These are phyloP conservation scores for Eurystomus glaucurus DNA, from an alignment of 2,797 vertebrate species.

Conservation along the genomic window DNA sequence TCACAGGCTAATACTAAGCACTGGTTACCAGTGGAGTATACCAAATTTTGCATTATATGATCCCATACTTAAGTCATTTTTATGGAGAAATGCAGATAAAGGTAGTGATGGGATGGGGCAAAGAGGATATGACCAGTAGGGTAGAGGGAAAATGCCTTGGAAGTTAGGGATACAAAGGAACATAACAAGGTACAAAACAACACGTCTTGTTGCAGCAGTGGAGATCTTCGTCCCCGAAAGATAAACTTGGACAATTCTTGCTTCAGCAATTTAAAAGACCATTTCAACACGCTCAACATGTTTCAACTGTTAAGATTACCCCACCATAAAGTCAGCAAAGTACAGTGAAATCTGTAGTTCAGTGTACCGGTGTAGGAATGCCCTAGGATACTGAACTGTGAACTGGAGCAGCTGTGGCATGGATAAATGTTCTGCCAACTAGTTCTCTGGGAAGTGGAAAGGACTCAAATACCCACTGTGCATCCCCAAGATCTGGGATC, in stretches of 20 bases:
- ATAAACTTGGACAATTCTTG: background rate
- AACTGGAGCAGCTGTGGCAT: background rate
- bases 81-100: background rate
- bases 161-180: background rate
- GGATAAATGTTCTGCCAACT: background rate
- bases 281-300: background rate
- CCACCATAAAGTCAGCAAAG: background rate
- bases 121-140: background rate
- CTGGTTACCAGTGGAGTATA: background rate
- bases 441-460: background rate
- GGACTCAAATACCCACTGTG: background rate
- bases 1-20: background rate
- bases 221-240: background rate
- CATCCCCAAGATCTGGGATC: background rate
- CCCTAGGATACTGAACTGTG: background rate
- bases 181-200: background rate
- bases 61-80: background rate
- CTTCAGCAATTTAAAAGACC: background rate
- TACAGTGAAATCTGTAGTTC: background rate
- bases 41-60: background rate
- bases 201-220: background rate
- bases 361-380: background rate
- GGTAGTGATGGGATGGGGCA: background rate
- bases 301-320: background rate
- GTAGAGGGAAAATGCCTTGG: background rate